Evolutionary conservation across 2,113 vertebrate genomes (phyloP).

Genomic region (Anolis sagrei): DNA sequence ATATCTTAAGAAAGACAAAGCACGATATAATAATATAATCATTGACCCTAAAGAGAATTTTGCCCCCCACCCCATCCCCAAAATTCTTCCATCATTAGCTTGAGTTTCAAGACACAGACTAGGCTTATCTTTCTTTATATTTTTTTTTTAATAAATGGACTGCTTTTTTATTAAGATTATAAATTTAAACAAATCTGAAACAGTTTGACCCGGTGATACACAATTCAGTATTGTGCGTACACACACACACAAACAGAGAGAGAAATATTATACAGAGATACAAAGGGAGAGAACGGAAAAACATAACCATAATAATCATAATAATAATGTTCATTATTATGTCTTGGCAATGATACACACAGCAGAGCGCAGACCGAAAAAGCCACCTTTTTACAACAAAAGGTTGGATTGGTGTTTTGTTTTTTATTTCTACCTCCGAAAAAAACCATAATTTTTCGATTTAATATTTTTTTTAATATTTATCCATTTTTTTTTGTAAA

Average conservation of each 20-base stretch:
- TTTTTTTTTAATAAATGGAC: slow-evolving; percentile 68
- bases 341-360: slow-evolving; percentile 86
- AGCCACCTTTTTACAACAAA: slow-evolving; percentile 95
- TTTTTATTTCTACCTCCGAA: slow-evolving; percentile 8
- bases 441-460: too few species aligned
- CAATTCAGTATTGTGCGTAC: slow-evolving; percentile 81
- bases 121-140: neutral
- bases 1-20: too few species aligned
- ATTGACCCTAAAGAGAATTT: too few species aligned
- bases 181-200: slow-evolving; percentile 92
- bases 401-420: slow-evolving; percentile 72
- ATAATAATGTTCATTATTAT: slow-evolving; percentile 54
- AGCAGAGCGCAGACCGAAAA: slow-evolving; percentile 78
- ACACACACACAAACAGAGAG: slow-evolving; percentile 70
- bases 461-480: too few species aligned
- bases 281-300: slow-evolving; percentile 67
- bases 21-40: too few species aligned
- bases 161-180: slow-evolving; percentile 93
- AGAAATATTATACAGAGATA: slow-evolving; percentile 84
- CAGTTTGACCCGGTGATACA: slow-evolving; percentile 95
- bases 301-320: slow-evolving; percentile 54
- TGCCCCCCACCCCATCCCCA: too few species aligned
- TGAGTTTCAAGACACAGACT: neutral
- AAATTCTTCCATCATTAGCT: too few species aligned
- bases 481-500: neutral